Evolutionary conservation across 2,888 invertebrate genomes (phyloP).

Genomic region (Agrochola circellaris): DNA sequence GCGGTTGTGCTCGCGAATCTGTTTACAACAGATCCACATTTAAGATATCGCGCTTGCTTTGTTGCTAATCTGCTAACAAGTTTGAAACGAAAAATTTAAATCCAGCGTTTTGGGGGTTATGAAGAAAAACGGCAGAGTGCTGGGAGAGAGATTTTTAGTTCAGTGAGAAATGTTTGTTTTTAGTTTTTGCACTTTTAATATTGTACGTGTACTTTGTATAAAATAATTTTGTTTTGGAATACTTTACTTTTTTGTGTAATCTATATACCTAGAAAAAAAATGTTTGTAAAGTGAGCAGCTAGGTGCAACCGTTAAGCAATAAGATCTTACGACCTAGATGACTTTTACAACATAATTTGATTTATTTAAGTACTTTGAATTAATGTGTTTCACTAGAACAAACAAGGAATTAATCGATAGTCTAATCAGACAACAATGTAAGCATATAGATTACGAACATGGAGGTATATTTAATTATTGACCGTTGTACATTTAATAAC

Average conservation of each 20-base stretch:
- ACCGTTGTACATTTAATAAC: background rate
- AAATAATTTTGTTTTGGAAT: background rate
- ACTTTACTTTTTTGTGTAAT: too few species aligned
- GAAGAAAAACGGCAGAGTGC: conserved; percentile 80
- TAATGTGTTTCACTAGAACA: conserved; percentile 21
- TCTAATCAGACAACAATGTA: conserved; percentile 13
- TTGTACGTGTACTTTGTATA: background rate
- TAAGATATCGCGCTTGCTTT: conserved; percentile 89
- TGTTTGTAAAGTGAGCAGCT: background rate
- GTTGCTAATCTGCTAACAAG: conserved; percentile 90
- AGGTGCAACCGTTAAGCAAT: conserved; percentile 37
- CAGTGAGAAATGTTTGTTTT: background rate
- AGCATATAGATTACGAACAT: background rate
- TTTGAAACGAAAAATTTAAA: conserved; percentile 89
- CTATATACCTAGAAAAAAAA: background rate
- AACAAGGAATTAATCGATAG: conserved; percentile 9
- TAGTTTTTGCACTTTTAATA: background rate
- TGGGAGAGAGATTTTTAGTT: conserved; percentile 58
- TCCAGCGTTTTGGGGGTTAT: conserved; percentile 82
- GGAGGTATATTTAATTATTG: background rate
- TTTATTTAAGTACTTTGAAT: conserved; percentile 17
- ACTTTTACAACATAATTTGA: conserved; percentile 44
- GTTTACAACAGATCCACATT: conserved; percentile 90
- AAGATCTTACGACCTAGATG: conserved; percentile 55
- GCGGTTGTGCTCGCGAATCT: conserved; percentile 87